Conservation (phyloP, 2,888 invertebrate genomes). For the Oegoconia quadripuncta region DNA sequence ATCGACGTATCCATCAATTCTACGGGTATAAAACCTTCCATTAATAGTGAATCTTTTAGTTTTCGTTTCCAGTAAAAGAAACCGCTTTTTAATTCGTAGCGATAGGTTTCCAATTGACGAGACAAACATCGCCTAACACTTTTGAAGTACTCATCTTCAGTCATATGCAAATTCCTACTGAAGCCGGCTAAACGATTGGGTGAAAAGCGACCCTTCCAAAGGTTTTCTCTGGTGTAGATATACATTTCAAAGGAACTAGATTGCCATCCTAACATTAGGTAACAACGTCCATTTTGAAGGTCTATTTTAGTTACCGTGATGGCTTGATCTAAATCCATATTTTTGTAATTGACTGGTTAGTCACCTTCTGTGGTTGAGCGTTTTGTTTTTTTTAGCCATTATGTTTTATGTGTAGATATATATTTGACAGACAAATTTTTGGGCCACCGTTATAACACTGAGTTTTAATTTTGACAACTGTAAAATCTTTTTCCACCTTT, state of each 20-base stretch:
- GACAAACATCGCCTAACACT: conserved; percentile 42
- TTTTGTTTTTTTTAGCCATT: not conserved
- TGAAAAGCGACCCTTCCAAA: conserved; percentile 60
- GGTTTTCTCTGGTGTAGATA: conserved; percentile 38
- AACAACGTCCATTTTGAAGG: conserved; percentile 34
- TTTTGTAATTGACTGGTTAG: not conserved
- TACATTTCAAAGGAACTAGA: conserved; percentile 50
- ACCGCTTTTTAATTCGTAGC: conserved; percentile 52
- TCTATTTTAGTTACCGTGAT: conserved; percentile 50
- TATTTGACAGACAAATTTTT: no score
- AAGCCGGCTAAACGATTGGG: conserved; percentile 45
- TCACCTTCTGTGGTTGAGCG: not conserved
- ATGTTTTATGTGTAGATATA: no score
- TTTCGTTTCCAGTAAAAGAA: conserved; percentile 63
- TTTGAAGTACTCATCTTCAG: conserved; percentile 39
- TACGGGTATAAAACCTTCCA: conserved; percentile 60
- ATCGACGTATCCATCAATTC: conserved; percentile 36
- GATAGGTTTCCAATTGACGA: conserved; percentile 40
- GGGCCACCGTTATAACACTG: no score
- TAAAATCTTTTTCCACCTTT: no score
- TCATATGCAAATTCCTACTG: conserved; percentile 48
- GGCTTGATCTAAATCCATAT: conserved; percentile 49
- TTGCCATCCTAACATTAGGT: conserved; percentile 54
- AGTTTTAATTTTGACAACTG: no score
- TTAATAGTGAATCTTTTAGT: conserved; percentile 30